Conservation (phyloP, 2,113 vertebrate genomes). For the Parus major region DNA sequence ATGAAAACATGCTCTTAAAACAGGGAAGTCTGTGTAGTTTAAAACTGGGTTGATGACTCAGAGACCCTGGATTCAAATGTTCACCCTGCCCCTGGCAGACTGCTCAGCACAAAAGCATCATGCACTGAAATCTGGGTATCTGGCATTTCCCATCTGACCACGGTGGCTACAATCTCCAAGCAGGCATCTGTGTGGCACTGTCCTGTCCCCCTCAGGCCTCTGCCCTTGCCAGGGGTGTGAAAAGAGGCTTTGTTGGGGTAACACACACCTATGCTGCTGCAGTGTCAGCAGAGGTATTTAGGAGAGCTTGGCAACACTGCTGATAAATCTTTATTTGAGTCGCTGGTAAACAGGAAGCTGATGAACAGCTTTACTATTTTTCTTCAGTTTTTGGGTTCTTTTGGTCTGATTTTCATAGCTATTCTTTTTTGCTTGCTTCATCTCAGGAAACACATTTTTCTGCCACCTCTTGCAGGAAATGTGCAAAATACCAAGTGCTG, state of each 20-base stretch:
- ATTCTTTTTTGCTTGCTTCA: background rate
- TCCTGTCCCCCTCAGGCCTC: background rate
- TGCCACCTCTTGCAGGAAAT: conserved; percentile 48
- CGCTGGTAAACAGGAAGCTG: conserved; percentile 32
- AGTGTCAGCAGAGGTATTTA: background rate
- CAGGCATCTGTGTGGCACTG: fast-evolving
- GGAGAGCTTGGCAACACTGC: fast-evolving
- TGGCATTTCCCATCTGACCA: background rate
- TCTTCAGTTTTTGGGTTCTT: background rate
- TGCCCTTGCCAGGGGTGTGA: fast-evolving
- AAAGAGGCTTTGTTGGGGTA: background rate
- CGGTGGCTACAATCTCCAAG: background rate
- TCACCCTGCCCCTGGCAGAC: background rate
- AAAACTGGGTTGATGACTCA: background rate
- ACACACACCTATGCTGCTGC: background rate
- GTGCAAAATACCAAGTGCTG: conserved; percentile 24
- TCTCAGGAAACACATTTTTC: conserved; percentile 58
- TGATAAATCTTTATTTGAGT: background rate
- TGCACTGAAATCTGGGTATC: fast-evolving
- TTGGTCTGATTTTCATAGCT: background rate
- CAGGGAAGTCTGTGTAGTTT: background rate
- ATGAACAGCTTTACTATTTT: background rate
- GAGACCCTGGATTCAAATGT: background rate
- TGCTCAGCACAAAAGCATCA: background rate
- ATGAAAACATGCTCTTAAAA: background rate